Conservation (phyloP, 2,113 vertebrate genomes). For the Natator depressus region DNA sequence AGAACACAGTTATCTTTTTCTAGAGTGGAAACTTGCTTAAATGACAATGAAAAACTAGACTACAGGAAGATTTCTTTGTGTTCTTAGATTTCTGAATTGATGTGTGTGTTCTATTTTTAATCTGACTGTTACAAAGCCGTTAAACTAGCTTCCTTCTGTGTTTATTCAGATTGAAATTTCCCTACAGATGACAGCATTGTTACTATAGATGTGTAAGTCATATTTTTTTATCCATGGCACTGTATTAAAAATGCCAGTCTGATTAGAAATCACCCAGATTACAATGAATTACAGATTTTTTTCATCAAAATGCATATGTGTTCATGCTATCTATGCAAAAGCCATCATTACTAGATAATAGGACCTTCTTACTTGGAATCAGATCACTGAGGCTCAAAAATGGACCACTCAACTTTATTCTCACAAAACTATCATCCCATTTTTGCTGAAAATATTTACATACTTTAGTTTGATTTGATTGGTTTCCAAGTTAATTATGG, state of each 20-base stretch:
- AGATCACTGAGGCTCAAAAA: neutral
- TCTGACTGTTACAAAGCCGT: neutral
- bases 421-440: neutral
- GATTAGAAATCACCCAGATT: neutral
- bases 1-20: neutral
- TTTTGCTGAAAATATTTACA: neutral
- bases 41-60: neutral
- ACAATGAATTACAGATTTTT: neutral
- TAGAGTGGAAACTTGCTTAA: neutral
- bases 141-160: neutral
- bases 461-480: neutral
- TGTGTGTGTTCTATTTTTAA: neutral
- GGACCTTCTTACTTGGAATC: neutral
- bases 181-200: neutral
- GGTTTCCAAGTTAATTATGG: neutral
- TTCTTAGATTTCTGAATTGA: neutral
- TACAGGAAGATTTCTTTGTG: neutral
- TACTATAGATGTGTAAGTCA: neutral
- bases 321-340: neutral
- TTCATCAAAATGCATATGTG: neutral
- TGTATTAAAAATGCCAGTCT: neutral
- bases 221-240: neutral
- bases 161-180: neutral
- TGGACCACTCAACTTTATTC: neutral
- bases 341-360: neutral